Conservation (phyloP, 1,140 invertebrate genomes). For the Lepeophtheirus salmonis region DNA sequence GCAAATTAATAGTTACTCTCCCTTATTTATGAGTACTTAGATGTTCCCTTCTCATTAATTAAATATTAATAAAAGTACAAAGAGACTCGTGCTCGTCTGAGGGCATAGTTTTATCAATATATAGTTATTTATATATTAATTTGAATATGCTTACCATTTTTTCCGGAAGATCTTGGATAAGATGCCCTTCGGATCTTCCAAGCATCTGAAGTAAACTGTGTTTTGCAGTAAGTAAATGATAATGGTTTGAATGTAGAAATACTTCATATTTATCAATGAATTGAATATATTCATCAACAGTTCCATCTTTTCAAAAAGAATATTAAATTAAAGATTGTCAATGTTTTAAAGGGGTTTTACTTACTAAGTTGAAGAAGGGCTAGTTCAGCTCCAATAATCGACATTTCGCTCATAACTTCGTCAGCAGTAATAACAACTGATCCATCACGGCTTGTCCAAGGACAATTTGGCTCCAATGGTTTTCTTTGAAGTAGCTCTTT, state of each 20-base stretch:
- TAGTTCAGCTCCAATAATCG: slow-evolving; percentile 3
- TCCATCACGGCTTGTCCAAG: background rate
- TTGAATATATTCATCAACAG: slow-evolving; percentile 5
- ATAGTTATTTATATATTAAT: too few relatives aligned
- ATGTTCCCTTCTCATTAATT: too few relatives aligned
- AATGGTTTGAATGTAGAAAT: slow-evolving; percentile 51
- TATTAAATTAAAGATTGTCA: background rate
- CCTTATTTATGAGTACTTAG: too few relatives aligned
- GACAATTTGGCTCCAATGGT: background rate
- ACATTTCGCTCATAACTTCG: slow-evolving; percentile 9
- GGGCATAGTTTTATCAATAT: too few relatives aligned
- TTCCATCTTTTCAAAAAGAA: too few relatives aligned
- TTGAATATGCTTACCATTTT: too few relatives aligned
- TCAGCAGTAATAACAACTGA: background rate
- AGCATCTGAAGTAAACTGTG: slow-evolving; percentile 58
- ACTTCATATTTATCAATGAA: slow-evolving; percentile 15
- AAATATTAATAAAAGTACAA: too few relatives aligned
- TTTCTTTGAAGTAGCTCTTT: background rate
- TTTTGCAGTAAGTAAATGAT: slow-evolving; percentile 52
- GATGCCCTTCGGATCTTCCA: slow-evolving; percentile 40
- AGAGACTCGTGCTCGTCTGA: too few relatives aligned
- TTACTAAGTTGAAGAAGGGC: slow-evolving; percentile 12
- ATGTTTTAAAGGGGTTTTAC: background rate
- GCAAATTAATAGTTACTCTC: too few relatives aligned
- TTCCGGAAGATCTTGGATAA: slow-evolving; percentile 21